Base-by-base conservation (phyloP, 2,888 invertebrate genomes). In the Drosophila antonietae region DNA sequence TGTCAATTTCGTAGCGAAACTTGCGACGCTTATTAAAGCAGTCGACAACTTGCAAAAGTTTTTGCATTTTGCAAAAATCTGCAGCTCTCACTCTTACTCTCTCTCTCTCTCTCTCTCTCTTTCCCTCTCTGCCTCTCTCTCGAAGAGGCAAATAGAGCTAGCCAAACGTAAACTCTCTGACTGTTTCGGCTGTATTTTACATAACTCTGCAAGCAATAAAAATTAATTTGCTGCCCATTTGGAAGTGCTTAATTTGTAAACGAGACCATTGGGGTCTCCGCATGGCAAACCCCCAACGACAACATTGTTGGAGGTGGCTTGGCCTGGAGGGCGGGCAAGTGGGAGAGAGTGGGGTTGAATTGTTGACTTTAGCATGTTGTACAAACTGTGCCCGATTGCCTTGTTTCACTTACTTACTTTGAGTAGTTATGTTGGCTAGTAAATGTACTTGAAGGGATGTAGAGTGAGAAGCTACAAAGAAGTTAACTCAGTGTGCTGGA, bases 221-320 rank as follows among this genome's bases (percentile, higher is more conserved):
- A 88, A 87, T 88, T 88, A 85, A 88, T 89, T 87, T 90, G 84
- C 84, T 82, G 84, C 81, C 89, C 82, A 82, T 86, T 90, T 90
- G 84, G 77, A 90, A 88, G 89, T 89, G 78, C 90, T 90, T 90
- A 86, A 90, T 90, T 88, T 86, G 87, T 78, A 84, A 88, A 88
- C 84, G 90, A 88, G 82, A 74, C 80, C 88, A 84, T 75, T 82
- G 89, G 89, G 85, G 80, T 83, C 67, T 56, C 55, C 75, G 66
- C 69, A 71, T 80, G 64, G 68, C 63, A 61, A 52, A 23, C 55
- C 44, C 43, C 41, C 52, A 20, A 31, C 43, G 14, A 15, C 23
- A 14, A 64, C 64, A 76, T 59, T 64, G 77, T 55, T 64, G 68
- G 14, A 35, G 14, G n/a, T 39, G 55, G 55, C 15, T n/a, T 10